phyloP scores from a whole-genome alignment of 2,888 invertebrate genomes.

The Tetrapedia diversipes region DNA sequence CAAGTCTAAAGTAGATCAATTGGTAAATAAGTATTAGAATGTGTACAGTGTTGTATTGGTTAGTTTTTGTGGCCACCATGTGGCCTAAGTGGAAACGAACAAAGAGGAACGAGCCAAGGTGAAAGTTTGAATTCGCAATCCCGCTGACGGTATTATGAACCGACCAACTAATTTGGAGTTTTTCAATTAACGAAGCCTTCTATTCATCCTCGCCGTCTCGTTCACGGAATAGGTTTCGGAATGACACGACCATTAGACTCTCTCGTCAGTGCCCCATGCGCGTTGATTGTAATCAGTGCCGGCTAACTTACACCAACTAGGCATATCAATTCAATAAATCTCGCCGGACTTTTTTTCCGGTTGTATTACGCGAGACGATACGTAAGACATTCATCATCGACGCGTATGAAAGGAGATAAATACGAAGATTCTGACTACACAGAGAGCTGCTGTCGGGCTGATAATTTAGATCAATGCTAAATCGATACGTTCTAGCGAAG shows the following conservation, averaged over 20 bases:
- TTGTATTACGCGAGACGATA: slow-evolving; percentile 15
- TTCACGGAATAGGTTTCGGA: slow-evolving; percentile 3
- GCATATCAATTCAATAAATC: slow-evolving; percentile 33
- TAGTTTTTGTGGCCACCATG: no score
- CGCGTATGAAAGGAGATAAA: slow-evolving; percentile 5
- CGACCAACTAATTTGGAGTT: background rate
- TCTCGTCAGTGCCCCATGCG: background rate
- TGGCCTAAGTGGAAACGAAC: no score
- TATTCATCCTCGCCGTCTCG: slow-evolving; percentile 11
- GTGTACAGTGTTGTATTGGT: no score
- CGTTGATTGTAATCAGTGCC: slow-evolving; percentile 18
- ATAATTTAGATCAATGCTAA: no score
- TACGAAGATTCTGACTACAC: background rate
- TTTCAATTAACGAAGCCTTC: slow-evolving; percentile 5
- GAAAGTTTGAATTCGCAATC: background rate
- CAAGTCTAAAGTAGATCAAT: no score
- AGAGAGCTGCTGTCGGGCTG: no score
- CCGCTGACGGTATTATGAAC: background rate
- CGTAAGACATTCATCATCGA: slow-evolving; percentile 23
- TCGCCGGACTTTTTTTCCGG: background rate
- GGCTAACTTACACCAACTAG: slow-evolving; percentile 21
- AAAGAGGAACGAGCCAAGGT: background rate
- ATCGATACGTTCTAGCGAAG: background rate
- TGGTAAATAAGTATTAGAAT: no score
- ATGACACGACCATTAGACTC: slow-evolving; percentile 22